Evolutionary conservation across 1,140 invertebrate genomes (phyloP).

Genomic region (Solenopsis fugax): DNA sequence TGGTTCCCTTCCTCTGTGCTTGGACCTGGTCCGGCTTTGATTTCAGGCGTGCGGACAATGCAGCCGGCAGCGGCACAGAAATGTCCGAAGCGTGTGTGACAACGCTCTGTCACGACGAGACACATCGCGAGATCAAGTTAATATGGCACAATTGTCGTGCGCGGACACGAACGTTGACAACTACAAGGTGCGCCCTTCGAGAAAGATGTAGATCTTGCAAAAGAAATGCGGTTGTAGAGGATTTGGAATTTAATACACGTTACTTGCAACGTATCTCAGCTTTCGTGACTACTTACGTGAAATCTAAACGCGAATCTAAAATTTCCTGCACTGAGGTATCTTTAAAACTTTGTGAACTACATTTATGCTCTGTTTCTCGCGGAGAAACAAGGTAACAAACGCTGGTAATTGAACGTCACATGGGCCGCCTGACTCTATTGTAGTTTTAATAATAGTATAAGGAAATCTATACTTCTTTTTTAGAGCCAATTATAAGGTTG

Average conservation of each 20-base stretch:
- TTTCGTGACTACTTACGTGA: not conserved
- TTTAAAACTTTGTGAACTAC: not conserved
- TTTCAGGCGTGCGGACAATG: conserved; percentile 46
- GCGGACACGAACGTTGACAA: not conserved
- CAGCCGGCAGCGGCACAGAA: conserved; percentile 30
- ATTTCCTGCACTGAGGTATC: not conserved
- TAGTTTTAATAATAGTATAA: conserved; percentile 15
- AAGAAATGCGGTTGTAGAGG: not conserved
- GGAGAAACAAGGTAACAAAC: not conserved
- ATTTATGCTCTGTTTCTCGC: not conserved
- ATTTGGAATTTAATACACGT: not conserved
- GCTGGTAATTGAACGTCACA: not conserved
- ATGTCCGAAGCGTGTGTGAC: conserved; percentile 24
- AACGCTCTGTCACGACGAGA: conserved; percentile 42
- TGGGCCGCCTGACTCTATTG: not conserved
- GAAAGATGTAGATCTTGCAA: not conserved
- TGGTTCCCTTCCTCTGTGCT: conserved; percentile 32
- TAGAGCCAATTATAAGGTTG: conserved; percentile 3
- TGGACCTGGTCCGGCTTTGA: conserved; percentile 52
- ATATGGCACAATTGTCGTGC: not conserved
- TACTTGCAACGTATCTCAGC: not conserved
- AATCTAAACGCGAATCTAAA: conserved; percentile 25
- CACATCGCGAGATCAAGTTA: conserved; percentile 5
- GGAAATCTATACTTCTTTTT: conserved; percentile 5
- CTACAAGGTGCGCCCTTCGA: not conserved